Evolutionary conservation across 2,888 invertebrate genomes (phyloP), one percentile per base, ranked within the genome.

Genomic region (Caenorhabditis wallacei): DNA sequence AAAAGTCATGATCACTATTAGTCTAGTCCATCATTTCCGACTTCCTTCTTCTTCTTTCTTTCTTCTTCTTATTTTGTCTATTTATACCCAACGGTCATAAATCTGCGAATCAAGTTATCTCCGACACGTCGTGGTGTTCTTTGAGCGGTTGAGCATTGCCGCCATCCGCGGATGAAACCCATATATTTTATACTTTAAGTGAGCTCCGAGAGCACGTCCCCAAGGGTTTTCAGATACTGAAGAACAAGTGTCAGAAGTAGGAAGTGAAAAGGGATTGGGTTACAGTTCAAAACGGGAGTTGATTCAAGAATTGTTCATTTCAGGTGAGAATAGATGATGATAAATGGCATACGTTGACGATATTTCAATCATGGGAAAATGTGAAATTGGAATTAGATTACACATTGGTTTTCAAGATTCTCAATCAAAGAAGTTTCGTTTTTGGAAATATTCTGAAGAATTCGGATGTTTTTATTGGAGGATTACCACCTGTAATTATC

Each of bases 401-500:
- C 69, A 87, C 88, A 13, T 74, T 88, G 37, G 88, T 87, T 10
- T 90, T 91, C 84, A 87, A 87, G 68, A 88, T 89, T 56, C 95
- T 96, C 1, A 94, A 95, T 56, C 96, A 96, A 86, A 95, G 96
- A 91, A 96, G 96, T 93, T 96, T 96, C 92, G 95, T 88, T 90
- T 96, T 97, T 93, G 97, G 97, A 37, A 95, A 95, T 92, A 95
- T 96, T 92, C 94, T 94, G 84, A 95, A 95, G 84, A 97, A 97
- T 93, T 96, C 96, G 37, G 96, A 96, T 93, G 96, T 98, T 80
- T 98, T 96, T 93, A 95, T 98, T 85, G 98, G 98, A n/a, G 98
- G 98, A 35, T 95, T 98, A 94, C 97, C 97, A 84, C 94, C 95
- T 26, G 87, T 88, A 35, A 66, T 74, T 3, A 7, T 22, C 2